Base-by-base conservation (phyloP, 2,113 vertebrate species). In the Acanthochromis polyacanthus region DNA sequence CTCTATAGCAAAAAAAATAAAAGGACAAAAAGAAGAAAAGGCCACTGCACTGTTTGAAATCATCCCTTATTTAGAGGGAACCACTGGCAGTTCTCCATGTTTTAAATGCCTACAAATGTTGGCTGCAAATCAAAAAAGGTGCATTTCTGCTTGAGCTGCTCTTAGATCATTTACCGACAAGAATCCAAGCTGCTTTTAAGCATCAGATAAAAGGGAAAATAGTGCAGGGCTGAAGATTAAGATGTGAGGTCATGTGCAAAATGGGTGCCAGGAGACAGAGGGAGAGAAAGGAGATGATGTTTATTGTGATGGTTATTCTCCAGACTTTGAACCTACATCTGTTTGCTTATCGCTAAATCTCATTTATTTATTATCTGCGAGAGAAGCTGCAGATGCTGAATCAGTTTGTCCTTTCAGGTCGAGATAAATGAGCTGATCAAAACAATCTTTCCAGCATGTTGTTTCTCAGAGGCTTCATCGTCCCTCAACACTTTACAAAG, bases 71-170 rank as follows among this genome's bases (percentile, higher is more conserved):
- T 73, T 43, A 23, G 69, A 60, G 1, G 19, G 10, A 69, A 40
- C 57, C 30, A 59, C 48, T 76, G 88, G 85, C 55, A 55, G 50
- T 2, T 3, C 11, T 71, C 58, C 60, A 43, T n/a, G 22, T 43
- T 57, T 68, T 88, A 88, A 89, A 65, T 59, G 74, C 50, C 65
- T 60, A 10, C 87, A 90, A 28, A 43, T 87, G 87, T 70, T 38
- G 15, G 17, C 22, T 78, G 48, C 77, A 82, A 80, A 64, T 43
- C 57, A 43, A 28, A 66, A 66, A 61, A 57, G 67, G 23, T 78
- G 75, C 0, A 1, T 61, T 45, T 75, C 36, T 55, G 76, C 73
- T 78, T 17, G 43, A 40, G 48, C 25, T 40, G 22, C 55, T 72
- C 56, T 75, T n/a, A 63, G 14, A 60, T 50, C 60, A 73, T 59